Evolutionary conservation across 2,113 vertebrate species (phyloP).

Genomic region (Copsychus sechellarum): DNA sequence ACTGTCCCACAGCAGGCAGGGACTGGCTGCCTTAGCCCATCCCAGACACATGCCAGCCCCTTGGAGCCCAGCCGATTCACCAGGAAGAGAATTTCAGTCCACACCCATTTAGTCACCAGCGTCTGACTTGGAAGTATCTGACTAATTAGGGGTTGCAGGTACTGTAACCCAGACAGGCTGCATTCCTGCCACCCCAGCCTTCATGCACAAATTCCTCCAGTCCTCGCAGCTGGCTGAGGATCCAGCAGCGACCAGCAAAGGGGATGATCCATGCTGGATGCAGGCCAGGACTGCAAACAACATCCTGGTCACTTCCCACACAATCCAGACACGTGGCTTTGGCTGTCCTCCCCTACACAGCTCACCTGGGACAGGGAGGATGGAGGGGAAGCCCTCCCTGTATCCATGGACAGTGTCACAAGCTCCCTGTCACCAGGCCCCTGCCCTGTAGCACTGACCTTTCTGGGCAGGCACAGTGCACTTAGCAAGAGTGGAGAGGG

Average conservation of each 20-base stretch:
- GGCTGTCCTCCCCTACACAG: not conserved
- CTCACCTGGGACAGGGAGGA: not conserved
- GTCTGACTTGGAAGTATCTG: not conserved
- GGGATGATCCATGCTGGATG: not conserved
- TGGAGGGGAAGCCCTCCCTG: not conserved
- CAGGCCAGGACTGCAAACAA: not conserved
- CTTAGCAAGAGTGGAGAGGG: not conserved
- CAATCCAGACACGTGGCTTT: not conserved
- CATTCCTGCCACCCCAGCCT: not conserved
- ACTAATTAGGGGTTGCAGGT: not conserved
- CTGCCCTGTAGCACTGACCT: not conserved
- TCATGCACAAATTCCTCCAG: not conserved
- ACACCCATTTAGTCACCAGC: not conserved
- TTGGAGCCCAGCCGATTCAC: accelerated
- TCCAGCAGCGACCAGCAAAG: not conserved
- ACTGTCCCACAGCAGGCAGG: not conserved
- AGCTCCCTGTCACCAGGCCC: not conserved
- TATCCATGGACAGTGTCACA: not conserved
- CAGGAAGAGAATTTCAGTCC: not conserved
- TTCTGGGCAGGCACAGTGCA: not conserved
- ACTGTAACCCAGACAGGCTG: not conserved
- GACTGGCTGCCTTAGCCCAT: accelerated
- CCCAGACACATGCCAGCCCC: accelerated
- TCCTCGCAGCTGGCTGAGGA: not conserved
- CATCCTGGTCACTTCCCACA: not conserved